These are phyloP conservation scores for Heterocephalus glaber DNA, from an alignment of 2,113 vertebrate genomes.

Conservation along the genomic window DNA sequence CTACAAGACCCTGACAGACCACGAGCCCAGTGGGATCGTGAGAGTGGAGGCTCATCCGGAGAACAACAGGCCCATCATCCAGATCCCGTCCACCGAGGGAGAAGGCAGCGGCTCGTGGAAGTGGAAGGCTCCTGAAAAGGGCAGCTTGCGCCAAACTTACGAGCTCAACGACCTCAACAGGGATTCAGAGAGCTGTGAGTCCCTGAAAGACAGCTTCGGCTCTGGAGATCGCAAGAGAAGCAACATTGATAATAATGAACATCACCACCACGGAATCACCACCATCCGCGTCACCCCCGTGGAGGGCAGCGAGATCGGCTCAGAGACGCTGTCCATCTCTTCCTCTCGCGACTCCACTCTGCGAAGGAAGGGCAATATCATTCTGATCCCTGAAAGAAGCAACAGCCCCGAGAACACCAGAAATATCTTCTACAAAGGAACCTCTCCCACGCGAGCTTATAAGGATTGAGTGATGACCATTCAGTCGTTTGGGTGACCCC, in stretches of 20 bases:
- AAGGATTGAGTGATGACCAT: slow-evolving; percentile 88
- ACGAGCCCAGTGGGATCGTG: slow-evolving; percentile 92
- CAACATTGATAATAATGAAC: slow-evolving; percentile 89
- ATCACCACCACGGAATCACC: slow-evolving; percentile 92
- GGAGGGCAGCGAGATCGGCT: slow-evolving; percentile 90
- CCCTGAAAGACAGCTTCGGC: slow-evolving; percentile 89
- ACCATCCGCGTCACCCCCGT: slow-evolving; percentile 96
- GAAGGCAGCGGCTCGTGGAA: slow-evolving; percentile 97
- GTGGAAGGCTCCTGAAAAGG: slow-evolving; percentile 95
- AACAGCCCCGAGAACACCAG: slow-evolving; percentile 96
- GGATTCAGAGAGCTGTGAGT: slow-evolving; percentile 95
- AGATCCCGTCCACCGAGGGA: slow-evolving; percentile 90
- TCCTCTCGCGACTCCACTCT: slow-evolving; percentile 96
- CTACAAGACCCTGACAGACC: slow-evolving; percentile 91
- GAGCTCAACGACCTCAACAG: slow-evolving; percentile 96
- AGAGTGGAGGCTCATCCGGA: slow-evolving; percentile 97
- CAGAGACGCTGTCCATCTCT: slow-evolving; percentile 92
- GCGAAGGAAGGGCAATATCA: slow-evolving; percentile 94
- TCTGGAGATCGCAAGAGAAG: slow-evolving; percentile 92
- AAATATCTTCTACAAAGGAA: slow-evolving; percentile 99
- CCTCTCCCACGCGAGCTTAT: slow-evolving; percentile 92
- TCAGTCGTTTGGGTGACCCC: slow-evolving; percentile 37
- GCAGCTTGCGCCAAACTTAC: slow-evolving; percentile 92
- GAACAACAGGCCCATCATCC: slow-evolving; percentile 92
- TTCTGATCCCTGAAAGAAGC: slow-evolving; percentile 95